These are phyloP conservation scores for Astatoreochromis straeleni DNA, from an alignment of 2,113 vertebrate genomes.

Conservation along the genomic window DNA sequence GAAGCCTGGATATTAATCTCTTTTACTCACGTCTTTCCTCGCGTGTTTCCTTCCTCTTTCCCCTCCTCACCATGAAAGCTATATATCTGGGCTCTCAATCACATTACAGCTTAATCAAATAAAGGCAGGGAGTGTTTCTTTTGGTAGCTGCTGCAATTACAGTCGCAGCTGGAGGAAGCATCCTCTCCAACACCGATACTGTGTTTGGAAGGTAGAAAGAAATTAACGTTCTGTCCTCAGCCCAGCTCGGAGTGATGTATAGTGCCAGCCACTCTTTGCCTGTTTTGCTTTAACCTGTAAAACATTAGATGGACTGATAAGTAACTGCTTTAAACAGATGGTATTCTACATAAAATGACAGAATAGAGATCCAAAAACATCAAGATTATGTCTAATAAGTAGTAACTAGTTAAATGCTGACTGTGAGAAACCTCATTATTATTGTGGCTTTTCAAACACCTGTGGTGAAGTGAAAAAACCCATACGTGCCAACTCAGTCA, in stretches of 20 bases:
- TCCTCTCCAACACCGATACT: conserved; percentile 3
- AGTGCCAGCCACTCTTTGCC: not conserved
- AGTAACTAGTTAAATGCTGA: not conserved
- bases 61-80: conserved; percentile 36
- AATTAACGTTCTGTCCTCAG: conserved; percentile 6
- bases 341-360: not conserved
- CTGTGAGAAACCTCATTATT: not conserved
- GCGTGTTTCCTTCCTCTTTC: conserved; percentile 52
- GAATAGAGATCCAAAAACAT: not conserved
- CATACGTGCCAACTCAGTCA: conserved; percentile 26
- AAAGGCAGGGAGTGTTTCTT: conserved; percentile 3
- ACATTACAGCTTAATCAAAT: conserved; percentile 49
- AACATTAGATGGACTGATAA: not conserved
- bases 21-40: conserved; percentile 36
- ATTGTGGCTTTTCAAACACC: conserved; percentile 23
- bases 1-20: conserved; percentile 68
- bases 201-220: not conserved
- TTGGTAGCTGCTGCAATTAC: conserved; percentile 9
- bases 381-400: not conserved
- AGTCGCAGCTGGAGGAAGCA: conserved; percentile 25
- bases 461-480: not conserved
- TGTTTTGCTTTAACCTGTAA: conserved; percentile 14
- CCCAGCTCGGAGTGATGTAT: conserved; percentile 5
- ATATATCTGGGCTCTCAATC: conserved; percentile 47
- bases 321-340: not conserved